Evolutionary conservation across 92 coral and sea anemone species (phyloP), one percentile per base, ranked within the genome.

Genomic region (Actinernus sp.): DNA sequence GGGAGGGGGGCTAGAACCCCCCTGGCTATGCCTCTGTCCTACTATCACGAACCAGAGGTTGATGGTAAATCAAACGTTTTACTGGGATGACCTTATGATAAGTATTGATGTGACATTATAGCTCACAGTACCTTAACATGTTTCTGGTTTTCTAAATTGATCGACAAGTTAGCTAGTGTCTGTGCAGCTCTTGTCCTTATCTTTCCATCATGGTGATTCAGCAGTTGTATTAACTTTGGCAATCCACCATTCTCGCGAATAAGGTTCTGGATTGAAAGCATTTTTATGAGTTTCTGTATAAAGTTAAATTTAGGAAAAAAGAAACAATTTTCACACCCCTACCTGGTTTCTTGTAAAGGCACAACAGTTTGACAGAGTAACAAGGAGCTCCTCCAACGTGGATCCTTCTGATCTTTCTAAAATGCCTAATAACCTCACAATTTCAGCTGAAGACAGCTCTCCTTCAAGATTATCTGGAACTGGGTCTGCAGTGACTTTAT

Each of bases 271-370:
- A n/a, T n/a, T n/a, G n/a, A n/a, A n/a, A n/a, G n/a, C n/a, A n/a
- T n/a, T n/a, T n/a, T n/a, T 32, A 20, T 2, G 1, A 12, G 2
- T 18, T 18, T 51, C 31, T 0, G 18, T 14, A 17, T 26, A 52
- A 21, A 3, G 36, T n/a, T n/a, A n/a, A n/a, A n/a, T n/a, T n/a
- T n/a, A n/a, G n/a, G n/a, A n/a, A 14, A 62, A n/a, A 10, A 28
- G 49, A 55, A 16, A 8, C 5, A 0, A 3, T 22, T 26, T 26
- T 9, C 11, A n/a, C 48, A 10, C 17, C 28, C 49, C 30, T 60
- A 87, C 97, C 86, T 92, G 97, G 54, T 88, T 88, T 59, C 29
- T 27, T 24, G 91, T 83, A 58, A 92, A 92, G 0, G 88, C 97
- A 26, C 91, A 81, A 31, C 65, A 78, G 45, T 83, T 92, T 13